Percentiles rank a stretch among this genome's conserved stretches.
phyloP scores from a whole-genome alignment of 2,888 invertebrate genomes.

The Aplocera efformata region DNA sequence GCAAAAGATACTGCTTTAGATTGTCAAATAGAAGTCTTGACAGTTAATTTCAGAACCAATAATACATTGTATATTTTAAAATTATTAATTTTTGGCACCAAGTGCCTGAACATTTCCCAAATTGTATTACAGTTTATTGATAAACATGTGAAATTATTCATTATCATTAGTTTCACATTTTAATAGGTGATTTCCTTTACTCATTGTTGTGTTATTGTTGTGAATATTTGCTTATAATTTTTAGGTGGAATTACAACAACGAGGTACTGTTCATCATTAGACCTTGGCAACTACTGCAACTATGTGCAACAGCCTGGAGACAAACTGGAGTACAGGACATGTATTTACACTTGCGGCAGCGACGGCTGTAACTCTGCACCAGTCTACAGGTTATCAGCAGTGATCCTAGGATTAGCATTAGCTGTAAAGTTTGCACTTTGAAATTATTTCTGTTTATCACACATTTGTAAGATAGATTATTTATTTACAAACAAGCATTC shows the following conservation, averaged over 20 bases:
- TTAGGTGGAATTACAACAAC: conserved; percentile 93
- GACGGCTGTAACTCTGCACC: conserved; percentile 90
- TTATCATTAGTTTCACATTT: too few species aligned
- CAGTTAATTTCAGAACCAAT: too few species aligned
- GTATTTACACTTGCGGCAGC: conserved; percentile 90
- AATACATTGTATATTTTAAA: too few species aligned
- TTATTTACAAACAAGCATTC: conserved; percentile 4
- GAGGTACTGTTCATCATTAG: conserved; percentile 91
- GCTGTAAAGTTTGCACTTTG: conserved; percentile 27
- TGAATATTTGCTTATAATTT: conserved; percentile 33
- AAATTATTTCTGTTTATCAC: conserved; percentile 11
- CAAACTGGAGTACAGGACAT: conserved; percentile 89
- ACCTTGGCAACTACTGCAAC: conserved; percentile 94
- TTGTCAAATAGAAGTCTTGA: too few species aligned
- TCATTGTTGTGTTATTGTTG: not conserved
- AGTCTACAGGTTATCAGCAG: conserved; percentile 37
- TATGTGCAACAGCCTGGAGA: conserved; percentile 94
- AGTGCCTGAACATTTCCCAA: too few species aligned
- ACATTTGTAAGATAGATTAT: too few species aligned
- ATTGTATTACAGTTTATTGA: too few species aligned
- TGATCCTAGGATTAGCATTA: conserved; percentile 32
- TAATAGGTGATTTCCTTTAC: too few species aligned
- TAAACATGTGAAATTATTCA: too few species aligned
- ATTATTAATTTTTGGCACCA: too few species aligned
- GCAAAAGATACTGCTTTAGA: too few species aligned